phyloP scores from a whole-genome alignment of 2,888 invertebrate species.

The Arenicola marina region DNA sequence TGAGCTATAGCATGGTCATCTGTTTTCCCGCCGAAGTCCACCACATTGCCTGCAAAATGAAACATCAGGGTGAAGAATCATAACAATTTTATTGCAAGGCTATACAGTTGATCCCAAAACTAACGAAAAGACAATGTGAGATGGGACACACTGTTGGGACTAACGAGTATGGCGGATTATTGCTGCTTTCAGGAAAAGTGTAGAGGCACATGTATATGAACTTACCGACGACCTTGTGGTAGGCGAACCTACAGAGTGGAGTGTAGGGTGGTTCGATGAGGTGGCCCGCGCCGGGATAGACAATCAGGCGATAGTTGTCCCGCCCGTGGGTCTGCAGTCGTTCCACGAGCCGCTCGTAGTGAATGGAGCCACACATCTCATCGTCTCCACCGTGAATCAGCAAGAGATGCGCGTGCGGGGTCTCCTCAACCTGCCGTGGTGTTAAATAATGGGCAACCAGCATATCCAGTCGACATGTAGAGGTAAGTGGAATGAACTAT shows the following conservation, averaged over 20 bases:
- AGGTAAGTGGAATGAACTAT: too few species aligned
- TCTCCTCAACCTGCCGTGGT: conserved; percentile 9
- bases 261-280: conserved; percentile 47
- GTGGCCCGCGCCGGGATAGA: conserved; percentile 46
- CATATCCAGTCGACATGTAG: too few species aligned
- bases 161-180: too few species aligned
- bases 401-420: conserved; percentile 11
- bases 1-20: conserved; percentile 19
- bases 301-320: conserved; percentile 5
- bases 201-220: neutral
- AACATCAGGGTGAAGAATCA: neutral
- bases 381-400: conserved; percentile 21
- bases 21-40: conserved; percentile 11
- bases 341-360: neutral
- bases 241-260: conserved; percentile 38
- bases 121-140: too few species aligned
- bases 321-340: neutral
- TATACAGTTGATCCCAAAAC: too few species aligned
- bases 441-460: neutral
- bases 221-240: conserved; percentile 24
- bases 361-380: neutral
- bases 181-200: neutral
- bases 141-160: too few species aligned
- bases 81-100: neutral
- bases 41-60: neutral